Evolutionary conservation across 2,888 invertebrate genomes (phyloP).

Genomic region (Macrosoma leucophasiata): DNA sequence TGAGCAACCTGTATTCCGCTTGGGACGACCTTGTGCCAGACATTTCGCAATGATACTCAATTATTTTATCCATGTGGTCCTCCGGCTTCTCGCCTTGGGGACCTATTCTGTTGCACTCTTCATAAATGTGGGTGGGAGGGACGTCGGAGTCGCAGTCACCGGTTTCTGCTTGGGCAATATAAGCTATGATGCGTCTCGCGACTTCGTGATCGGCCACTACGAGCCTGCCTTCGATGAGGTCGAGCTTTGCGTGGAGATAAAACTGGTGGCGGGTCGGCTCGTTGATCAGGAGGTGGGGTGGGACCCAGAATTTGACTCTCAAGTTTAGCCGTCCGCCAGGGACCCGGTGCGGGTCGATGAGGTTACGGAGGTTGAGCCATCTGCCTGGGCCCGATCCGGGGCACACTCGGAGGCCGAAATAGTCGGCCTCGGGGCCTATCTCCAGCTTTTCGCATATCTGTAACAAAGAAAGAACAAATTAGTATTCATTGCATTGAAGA

Average conservation of each 20-base stretch:
- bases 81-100: constrained; percentile 77
- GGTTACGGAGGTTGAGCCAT: constrained; percentile 92
- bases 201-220: constrained; percentile 81
- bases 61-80: constrained; percentile 78
- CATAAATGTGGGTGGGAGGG: constrained; percentile 77
- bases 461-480: constrained; percentile 30
- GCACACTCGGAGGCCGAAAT: constrained; percentile 86
- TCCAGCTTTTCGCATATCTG: constrained; percentile 90
- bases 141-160: constrained; percentile 80
- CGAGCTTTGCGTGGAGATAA: constrained; percentile 87
- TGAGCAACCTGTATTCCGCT: constrained; percentile 89
- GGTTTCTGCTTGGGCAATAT: constrained; percentile 84
- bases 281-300: constrained; percentile 89
- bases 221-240: constrained; percentile 83
- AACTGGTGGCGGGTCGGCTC: constrained; percentile 91
- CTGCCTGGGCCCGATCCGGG: constrained; percentile 80
- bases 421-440: constrained; percentile 90
- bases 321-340: constrained; percentile 81
- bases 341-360: constrained; percentile 83
- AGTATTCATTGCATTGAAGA: too few relatives aligned
- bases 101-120: constrained; percentile 78
- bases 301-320: constrained; percentile 93
- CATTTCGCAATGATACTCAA: constrained; percentile 78
- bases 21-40: constrained; percentile 82
- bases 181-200: constrained; percentile 82